Percentiles rank a stretch among this genome's conserved stretches.
Conservation (phyloP, 2,113 vertebrate species). For the Taxidea taxus region DNA sequence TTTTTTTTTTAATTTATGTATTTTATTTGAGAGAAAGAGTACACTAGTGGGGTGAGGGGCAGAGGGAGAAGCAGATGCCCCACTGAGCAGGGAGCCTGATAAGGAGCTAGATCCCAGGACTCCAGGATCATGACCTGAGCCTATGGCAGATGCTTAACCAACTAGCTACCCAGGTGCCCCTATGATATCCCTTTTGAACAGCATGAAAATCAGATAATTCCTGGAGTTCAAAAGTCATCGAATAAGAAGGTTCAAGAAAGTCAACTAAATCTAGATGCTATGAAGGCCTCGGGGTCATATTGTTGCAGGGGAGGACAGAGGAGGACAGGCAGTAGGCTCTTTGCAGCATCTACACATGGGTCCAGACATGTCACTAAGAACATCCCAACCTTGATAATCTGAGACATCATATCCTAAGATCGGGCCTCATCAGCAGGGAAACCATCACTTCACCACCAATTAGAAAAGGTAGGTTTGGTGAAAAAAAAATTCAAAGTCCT, state of each 20-base stretch:
- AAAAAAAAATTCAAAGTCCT: not conserved
- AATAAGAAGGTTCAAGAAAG: not conserved
- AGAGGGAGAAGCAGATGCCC: not conserved
- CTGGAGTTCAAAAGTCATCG: not conserved
- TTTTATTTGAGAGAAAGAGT: too few species aligned
- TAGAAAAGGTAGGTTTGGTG: not conserved
- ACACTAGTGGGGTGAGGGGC: not conserved
- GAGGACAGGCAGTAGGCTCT: not conserved
- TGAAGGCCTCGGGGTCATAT: not conserved
- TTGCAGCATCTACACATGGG: fast-evolving
- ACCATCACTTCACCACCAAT: not conserved
- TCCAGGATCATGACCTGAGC: not conserved
- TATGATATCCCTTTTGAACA: not conserved
- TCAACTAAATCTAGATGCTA: not conserved
- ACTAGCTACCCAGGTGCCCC: not conserved
- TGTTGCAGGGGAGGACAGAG: not conserved
- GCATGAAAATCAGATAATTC: not conserved
- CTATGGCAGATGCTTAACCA: not conserved
- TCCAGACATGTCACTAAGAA: not conserved
- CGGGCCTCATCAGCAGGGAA: not conserved
- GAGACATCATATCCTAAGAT: not conserved
- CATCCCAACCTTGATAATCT: not conserved
- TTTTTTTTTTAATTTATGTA: not conserved
- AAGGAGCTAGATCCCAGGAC: not conserved
- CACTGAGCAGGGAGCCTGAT: not conserved